A percentile compares a stretch with the other conserved stretches of the same genome.
Evolutionary conservation across 2,113 vertebrate genomes (phyloP).

Genomic region (Dromas ardeola): DNA sequence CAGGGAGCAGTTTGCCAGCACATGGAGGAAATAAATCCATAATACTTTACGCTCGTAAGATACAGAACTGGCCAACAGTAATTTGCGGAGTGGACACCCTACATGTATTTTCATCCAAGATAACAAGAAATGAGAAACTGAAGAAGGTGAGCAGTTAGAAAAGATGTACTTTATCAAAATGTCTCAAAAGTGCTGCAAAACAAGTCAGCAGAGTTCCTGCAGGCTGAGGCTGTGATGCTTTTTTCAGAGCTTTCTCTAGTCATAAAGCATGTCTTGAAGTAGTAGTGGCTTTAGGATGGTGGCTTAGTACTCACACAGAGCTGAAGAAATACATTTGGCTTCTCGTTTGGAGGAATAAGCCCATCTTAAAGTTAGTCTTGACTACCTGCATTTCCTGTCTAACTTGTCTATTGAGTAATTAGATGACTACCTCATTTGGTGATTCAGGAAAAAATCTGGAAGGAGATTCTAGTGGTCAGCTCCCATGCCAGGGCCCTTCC

Average conservation of each 20-base stretch:
- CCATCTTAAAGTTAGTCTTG: not conserved
- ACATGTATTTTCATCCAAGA: not conserved
- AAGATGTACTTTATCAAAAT: not conserved
- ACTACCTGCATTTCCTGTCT: not conserved
- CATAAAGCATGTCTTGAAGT: not conserved
- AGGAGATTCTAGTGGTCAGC: not conserved
- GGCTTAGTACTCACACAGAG: not conserved
- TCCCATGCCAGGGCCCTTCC: not conserved
- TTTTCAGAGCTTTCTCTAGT: not conserved
- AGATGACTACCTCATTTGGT: not conserved
- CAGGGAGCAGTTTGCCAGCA: not conserved
- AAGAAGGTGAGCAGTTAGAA: not conserved
- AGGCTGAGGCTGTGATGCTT: not conserved
- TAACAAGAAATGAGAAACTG: not conserved
- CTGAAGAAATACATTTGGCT: not conserved
- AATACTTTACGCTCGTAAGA: not conserved
- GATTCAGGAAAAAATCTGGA: not conserved
- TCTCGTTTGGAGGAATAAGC: not conserved
- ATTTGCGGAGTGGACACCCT: not conserved
- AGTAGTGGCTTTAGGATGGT: not conserved
- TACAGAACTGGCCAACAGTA: not conserved
- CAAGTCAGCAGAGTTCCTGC: not conserved
- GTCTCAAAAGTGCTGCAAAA: not conserved
- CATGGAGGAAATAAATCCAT: not conserved
- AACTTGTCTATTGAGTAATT: not conserved